Conservation (phyloP, 2,113 vertebrate species). For the Lepus timidus region DNA sequence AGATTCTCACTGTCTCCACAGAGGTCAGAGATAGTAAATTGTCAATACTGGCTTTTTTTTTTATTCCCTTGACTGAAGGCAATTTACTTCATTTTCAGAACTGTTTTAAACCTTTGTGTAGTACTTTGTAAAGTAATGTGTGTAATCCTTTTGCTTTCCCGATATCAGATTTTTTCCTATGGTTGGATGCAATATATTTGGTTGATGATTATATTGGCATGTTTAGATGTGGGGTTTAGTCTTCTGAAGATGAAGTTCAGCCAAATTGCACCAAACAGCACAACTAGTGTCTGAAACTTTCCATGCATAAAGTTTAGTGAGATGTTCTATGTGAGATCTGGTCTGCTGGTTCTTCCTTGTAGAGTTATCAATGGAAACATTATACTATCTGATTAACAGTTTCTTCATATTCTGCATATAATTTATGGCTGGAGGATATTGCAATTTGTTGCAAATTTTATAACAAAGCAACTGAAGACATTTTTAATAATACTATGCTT, state of each 20-base stretch:
- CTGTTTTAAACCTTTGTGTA: slow-evolving; percentile 94
- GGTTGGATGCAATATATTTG: slow-evolving; percentile 92
- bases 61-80: slow-evolving; percentile 90
- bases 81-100: slow-evolving; percentile 95
- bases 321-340: slow-evolving; percentile 94
- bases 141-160: slow-evolving; percentile 96
- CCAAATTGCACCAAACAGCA: slow-evolving; percentile 94
- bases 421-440: slow-evolving; percentile 97
- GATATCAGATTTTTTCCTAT: slow-evolving; percentile 93
- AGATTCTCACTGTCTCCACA: slow-evolving; percentile 93
- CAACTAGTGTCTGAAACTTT: slow-evolving; percentile 94
- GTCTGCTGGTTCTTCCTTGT: slow-evolving; percentile 95
- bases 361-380: slow-evolving; percentile 92
- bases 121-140: slow-evolving; percentile 93
- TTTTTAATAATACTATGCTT: slow-evolving; percentile 99
- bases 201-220: slow-evolving; percentile 94
- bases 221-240: slow-evolving; percentile 93
- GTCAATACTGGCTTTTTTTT: slow-evolving; percentile 93
- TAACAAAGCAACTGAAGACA: slow-evolving; percentile 96
- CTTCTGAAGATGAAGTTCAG: slow-evolving; percentile 94
- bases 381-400: slow-evolving; percentile 93
- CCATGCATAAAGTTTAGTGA: slow-evolving; percentile 94
- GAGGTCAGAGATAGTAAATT: slow-evolving; percentile 94
- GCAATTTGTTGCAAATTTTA: slow-evolving; percentile 98
- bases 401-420: slow-evolving; percentile 96